phyloP scores from a whole-genome alignment of 2,113 vertebrate species.

The Arothron firmamentum region DNA sequence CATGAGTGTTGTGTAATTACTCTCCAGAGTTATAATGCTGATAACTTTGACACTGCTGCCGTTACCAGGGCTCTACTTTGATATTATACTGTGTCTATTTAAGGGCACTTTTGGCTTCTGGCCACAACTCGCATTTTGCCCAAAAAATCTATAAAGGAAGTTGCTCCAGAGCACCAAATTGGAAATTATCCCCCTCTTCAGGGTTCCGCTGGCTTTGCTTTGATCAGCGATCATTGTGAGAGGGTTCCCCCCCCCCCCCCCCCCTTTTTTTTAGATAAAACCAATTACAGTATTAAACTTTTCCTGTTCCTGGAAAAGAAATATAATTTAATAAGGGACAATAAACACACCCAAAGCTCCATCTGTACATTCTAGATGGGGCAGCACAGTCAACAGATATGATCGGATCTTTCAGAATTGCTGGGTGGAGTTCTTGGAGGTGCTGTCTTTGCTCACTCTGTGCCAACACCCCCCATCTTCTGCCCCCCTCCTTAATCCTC shows the following conservation, averaged over 20 bases:
- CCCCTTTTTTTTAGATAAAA: conserved; percentile 24
- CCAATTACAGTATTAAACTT: conserved; percentile 25
- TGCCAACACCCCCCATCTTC: conserved; percentile 4
- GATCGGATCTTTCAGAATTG: conserved; percentile 18
- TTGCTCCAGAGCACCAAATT: conserved; percentile 12
- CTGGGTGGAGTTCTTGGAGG: conserved; percentile 46
- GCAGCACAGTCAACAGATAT: conserved; percentile 5
- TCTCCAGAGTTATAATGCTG: neutral
- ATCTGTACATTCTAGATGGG: conserved; percentile 4
- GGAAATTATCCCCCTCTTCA: conserved; percentile 29
- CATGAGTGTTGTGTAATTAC: neutral
- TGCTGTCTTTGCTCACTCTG: conserved; percentile 26
- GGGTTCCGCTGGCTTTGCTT: conserved; percentile 20
- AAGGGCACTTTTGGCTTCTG: conserved; percentile 30
- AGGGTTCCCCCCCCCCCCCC: conserved; percentile 1
- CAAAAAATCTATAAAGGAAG: conserved; percentile 32
- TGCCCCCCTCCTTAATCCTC: neutral
- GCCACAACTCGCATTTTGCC: conserved; percentile 44
- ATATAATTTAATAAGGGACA: neutral
- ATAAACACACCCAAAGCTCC: too few species aligned
- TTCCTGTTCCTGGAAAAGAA: neutral
- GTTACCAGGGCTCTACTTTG: neutral
- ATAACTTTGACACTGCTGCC: neutral
- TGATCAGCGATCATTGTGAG: conserved; percentile 16
- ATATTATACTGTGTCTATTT: conserved; percentile 1